A percentile compares a stretch with the other conserved stretches of the same genome.
phyloP scores from a whole-genome alignment of 2,888 invertebrate species.

The Drosophila anomelani region DNA sequence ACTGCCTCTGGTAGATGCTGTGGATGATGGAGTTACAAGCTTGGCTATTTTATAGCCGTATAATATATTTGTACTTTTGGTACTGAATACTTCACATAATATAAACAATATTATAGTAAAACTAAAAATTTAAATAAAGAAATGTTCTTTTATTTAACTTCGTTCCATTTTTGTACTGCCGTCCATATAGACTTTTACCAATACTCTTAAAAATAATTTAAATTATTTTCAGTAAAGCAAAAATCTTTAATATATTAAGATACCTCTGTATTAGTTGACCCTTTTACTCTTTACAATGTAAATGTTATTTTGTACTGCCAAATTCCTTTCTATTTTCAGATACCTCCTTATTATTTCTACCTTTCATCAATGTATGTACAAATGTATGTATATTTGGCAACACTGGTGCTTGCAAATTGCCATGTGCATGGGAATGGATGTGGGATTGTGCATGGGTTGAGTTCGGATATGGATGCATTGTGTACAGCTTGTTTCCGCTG shows the following conservation, averaged over 20 bases:
- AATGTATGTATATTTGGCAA: neutral
- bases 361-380: no score
- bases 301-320: no score
- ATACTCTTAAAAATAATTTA: no score
- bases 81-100: neutral
- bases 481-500: slow-evolving; percentile 67
- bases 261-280: no score
- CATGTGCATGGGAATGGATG: slow-evolving; percentile 27
- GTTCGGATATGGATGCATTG: slow-evolving; percentile 57
- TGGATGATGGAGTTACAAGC: slow-evolving; percentile 13
- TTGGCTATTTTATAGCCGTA: slow-evolving; percentile 9
- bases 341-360: neutral
- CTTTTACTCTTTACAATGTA: neutral
- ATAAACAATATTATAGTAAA: neutral
- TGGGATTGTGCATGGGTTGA: slow-evolving; percentile 20
- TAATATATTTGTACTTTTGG: neutral
- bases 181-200: no score
- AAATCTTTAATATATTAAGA: no score
- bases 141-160: no score
- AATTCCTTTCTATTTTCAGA: neutral
- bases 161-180: no score
- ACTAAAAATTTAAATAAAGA: no score
- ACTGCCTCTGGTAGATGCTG: slow-evolving; percentile 45
- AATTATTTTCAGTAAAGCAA: no score
- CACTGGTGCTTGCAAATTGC: slow-evolving; percentile 13